Evolutionary conservation across 2,888 invertebrate genomes (phyloP).

Genomic region (Cephus nigrinus): DNA sequence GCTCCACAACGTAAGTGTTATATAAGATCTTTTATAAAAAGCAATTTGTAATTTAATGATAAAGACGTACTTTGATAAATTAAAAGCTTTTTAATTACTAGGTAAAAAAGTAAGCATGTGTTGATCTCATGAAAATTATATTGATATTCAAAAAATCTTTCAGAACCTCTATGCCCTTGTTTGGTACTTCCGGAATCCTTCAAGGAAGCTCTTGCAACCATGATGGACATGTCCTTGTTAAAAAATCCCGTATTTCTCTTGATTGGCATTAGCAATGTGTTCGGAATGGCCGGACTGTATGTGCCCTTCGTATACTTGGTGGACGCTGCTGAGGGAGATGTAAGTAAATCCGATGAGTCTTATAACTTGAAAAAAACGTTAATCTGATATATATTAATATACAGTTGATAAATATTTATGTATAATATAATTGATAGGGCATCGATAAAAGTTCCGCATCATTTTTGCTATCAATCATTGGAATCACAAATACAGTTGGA

Average conservation of each 20-base stretch:
- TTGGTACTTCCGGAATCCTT: conserved; percentile 82
- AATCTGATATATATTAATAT: neutral
- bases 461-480: conserved; percentile 83
- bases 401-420: conserved; percentile 47
- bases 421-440: conserved; percentile 67
- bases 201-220: conserved; percentile 84
- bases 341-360: conserved; percentile 63
- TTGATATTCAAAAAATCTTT: conserved; percentile 37
- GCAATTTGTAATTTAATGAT: conserved; percentile 8
- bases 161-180: conserved; percentile 85
- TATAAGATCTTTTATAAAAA: neutral
- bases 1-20: conserved; percentile 73
- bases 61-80: neutral
- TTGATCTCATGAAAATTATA: conserved; percentile 3
- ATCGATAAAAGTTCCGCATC: conserved; percentile 79
- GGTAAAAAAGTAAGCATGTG: conserved; percentile 6
- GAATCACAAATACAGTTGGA: conserved; percentile 94
- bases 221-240: conserved; percentile 91
- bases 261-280: conserved; percentile 92
- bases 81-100: neutral
- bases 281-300: conserved; percentile 97
- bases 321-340: conserved; percentile 79
- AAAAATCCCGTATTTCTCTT: conserved; percentile 91
- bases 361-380: neutral
- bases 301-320: conserved; percentile 96